Base-by-base conservation (phyloP, 2,113 vertebrate genomes). In the Atherinomorus stipes region DNA sequence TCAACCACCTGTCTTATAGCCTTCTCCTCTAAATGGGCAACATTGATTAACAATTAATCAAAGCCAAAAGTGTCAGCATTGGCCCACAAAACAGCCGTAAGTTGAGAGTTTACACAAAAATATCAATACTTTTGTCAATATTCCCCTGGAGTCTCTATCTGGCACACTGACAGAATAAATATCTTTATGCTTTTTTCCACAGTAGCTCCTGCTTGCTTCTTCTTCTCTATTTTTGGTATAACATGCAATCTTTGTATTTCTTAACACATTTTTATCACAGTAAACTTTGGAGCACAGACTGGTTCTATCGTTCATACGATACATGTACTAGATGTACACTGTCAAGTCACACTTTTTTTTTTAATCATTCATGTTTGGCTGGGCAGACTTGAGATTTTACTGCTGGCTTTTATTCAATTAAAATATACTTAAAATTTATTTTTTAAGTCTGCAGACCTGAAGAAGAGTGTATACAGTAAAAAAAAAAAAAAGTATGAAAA, bases 101-200 rank as follows among this genome's bases (percentile, higher is more conserved):
- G 16, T 51, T 56, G 22, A 67, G 21, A 47, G 11, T 59, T 68
- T 61, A 64, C n/a, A 58, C 13, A 54, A 57, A 69, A 54, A 76
- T 64, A 61, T 71, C 69, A 74, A 75, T 79, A 75, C 13, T 45
- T 57, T 52, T 78, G 52, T 71, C 72, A 64, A 64, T 68, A 68
- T 52, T 54, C 18, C 15, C 26, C 23, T 60, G 7, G 50, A 37
- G 22, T 51, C 52, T 76, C 40, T 7, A 23, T 69, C 37, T 49
- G 57, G 50, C 18, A 28, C 3, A 37, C 52, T 52, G 22, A 26
- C 54, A 64, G 40, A 65, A 52, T 47, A 40, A 44, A 34, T 34
- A 56, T 42, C 7, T 38, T 26, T n/a, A 28, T 54, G 21, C 12
- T 19, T 50, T 65, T 66, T 61, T 38, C 38, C 23, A 15, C 23